Conservation (phyloP, 2,888 invertebrate genomes). For the Andrena camellia region DNA sequence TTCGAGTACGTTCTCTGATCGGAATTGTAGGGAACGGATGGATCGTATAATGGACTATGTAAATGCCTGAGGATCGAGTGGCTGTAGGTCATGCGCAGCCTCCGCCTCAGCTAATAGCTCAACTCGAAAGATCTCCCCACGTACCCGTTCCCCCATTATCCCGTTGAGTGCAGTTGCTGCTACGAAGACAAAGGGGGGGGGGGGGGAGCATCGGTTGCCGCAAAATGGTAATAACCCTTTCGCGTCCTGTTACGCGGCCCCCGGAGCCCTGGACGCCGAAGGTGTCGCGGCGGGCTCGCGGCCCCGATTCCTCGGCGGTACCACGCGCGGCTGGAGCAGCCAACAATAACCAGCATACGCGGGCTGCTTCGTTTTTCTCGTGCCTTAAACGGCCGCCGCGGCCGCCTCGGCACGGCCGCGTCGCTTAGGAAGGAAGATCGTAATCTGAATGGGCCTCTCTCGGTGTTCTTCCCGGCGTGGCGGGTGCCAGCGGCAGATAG, state of each 20-base stretch:
- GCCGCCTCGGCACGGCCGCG: constrained; percentile 47
- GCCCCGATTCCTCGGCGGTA: constrained; percentile 12
- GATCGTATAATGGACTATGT: too few relatives aligned
- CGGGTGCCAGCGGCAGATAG: constrained; percentile 78
- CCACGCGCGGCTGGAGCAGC: neutral
- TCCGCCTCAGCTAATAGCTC: too few relatives aligned
- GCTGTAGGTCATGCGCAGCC: too few relatives aligned
- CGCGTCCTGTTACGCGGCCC: constrained; percentile 20
- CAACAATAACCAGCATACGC: constrained; percentile 51
- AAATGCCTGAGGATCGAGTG: too few relatives aligned
- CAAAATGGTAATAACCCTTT: constrained; percentile 49
- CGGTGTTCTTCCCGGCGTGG: constrained; percentile 72
- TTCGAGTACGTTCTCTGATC: too few relatives aligned
- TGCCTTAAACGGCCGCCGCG: constrained; percentile 46
- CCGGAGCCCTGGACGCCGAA: constrained; percentile 5
- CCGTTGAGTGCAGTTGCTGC: neutral
- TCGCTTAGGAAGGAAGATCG: constrained; percentile 73
- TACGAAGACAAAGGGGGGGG: constrained; percentile 37
- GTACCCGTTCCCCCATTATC: neutral
- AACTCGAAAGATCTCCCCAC: too few relatives aligned
- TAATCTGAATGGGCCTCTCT: constrained; percentile 77
- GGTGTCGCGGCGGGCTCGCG: constrained; percentile 50
- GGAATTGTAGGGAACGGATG: too few relatives aligned
- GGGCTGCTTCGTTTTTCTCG: constrained; percentile 45
- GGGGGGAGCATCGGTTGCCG: constrained; percentile 7